Base-by-base conservation (phyloP, 2,888 invertebrate species). In the Drosophila lacicola region DNA sequence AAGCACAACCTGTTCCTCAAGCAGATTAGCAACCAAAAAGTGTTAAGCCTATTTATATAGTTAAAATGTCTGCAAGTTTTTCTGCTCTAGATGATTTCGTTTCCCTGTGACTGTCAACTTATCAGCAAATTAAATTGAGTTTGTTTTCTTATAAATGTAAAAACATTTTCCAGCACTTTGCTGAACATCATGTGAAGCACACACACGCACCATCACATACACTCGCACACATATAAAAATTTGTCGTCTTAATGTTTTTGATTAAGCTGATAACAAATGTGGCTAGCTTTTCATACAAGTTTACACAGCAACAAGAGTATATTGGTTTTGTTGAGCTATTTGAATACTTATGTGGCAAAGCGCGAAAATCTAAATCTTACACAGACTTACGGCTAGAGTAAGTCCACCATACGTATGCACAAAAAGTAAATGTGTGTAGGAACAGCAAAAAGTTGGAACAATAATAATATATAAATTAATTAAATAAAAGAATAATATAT, bases 21-120 rank as follows among this genome's bases (percentile, higher is more conserved):
- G 54, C 66, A 83, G 83, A 83, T 83, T 83, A 88, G 75, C 88
- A 82, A 68, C 78, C 71, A 50, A 58, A 78, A 70, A 66, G 75
- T 80, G 83, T 71, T 86, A 88, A 83, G 87, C 80, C 78, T 66
- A 73, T 86, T 80, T 88, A 82, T 88, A 82, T 74, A 81, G 74
- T 74, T 80, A 78, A 78, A 81, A 81, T 74, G 61, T 49, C 44
- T 60, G 53, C 80, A 70, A 62, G 45, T 36, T 70, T 46, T 47
- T 53, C 46, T 53, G 29, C 29, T 14, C 29, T 47, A 19, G 13
- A 19, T 54, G 29, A 36, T 42, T 47, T 9, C 36, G 9, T 9
- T 29, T 2, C 25, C 58, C 42, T 41, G 61, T 42, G 51, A 29
- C 62, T 73, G 82, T 83, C 70, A 78, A 70, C 78, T 83, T 73